Evolutionary conservation across 2,797 vertebrate species (phyloP).

Genomic region (Macrochelys suwanniensis): DNA sequence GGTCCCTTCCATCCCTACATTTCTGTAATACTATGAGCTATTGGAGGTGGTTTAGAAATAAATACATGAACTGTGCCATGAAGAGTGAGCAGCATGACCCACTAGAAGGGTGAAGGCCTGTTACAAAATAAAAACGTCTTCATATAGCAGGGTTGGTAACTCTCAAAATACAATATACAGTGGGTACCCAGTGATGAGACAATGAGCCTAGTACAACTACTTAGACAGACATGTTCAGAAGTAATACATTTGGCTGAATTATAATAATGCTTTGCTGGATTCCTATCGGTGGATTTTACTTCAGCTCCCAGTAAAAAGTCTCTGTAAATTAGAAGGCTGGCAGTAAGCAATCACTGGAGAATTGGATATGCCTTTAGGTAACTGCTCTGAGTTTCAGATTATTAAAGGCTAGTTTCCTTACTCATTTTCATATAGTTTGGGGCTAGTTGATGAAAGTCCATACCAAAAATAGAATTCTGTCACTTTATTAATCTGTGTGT

Average conservation of each 20-base stretch:
- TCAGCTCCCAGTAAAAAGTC: neutral
- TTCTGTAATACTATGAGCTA: neutral
- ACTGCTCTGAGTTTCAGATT: neutral
- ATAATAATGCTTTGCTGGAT: neutral
- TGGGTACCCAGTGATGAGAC: neutral
- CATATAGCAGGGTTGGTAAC: neutral
- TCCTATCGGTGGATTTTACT: conserved; percentile 10
- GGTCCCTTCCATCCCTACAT: neutral
- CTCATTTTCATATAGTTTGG: neutral
- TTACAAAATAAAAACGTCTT: neutral
- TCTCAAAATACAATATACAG: neutral
- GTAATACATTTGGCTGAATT: neutral
- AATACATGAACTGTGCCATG: neutral
- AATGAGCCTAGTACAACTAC: neutral
- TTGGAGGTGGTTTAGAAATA: neutral
- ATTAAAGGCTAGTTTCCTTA: neutral
- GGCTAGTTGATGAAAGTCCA: neutral
- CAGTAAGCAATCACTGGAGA: neutral
- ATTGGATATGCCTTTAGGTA: neutral
- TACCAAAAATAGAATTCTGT: neutral
- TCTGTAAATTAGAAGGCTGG: neutral
- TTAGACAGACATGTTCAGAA: neutral
- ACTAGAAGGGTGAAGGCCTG: neutral
- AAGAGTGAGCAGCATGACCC: neutral
- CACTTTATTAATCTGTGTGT: neutral